A percentile compares a stretch with the other conserved stretches of the same genome.
Conservation (phyloP, 2,113 vertebrate genomes). For the Chascanopsetta lugubris region DNA sequence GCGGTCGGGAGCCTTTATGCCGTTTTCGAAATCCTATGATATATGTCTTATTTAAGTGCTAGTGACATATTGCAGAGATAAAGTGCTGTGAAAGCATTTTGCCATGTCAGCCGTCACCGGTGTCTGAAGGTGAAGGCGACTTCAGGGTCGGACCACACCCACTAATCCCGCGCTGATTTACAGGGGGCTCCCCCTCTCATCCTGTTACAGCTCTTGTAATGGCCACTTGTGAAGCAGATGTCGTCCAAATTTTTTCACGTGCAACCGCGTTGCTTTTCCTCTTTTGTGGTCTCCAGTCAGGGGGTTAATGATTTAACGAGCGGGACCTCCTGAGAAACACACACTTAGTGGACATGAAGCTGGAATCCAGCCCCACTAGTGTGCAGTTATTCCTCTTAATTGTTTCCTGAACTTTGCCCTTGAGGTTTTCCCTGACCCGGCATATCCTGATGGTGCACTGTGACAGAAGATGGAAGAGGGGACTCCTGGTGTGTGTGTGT, state of each 20-base stretch:
- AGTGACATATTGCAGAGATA: conserved; percentile 32
- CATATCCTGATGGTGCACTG: conserved; percentile 62
- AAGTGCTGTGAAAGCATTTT: conserved; percentile 47
- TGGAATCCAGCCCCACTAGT: conserved; percentile 43
- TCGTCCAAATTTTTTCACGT: conserved; percentile 40
- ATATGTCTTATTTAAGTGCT: conserved; percentile 46
- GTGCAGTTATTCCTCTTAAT: conserved; percentile 75
- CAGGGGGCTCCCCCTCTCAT: conserved; percentile 29
- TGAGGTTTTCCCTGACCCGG: conserved; percentile 64
- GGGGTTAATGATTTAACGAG: conserved; percentile 73
- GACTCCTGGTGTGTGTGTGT: neutral
- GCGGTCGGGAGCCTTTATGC: neutral
- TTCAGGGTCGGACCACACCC: conserved; percentile 55
- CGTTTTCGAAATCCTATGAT: conserved; percentile 16
- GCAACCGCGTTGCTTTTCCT: conserved; percentile 44
- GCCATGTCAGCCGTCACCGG: conserved; percentile 7
- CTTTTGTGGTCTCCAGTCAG: conserved; percentile 44
- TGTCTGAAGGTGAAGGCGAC: conserved; percentile 58
- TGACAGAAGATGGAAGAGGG: conserved; percentile 60
- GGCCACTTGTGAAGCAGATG: conserved; percentile 47
- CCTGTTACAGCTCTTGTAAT: conserved; percentile 39
- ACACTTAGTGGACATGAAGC: conserved; percentile 46
- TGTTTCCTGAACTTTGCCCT: conserved; percentile 82
- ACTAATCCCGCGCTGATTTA: conserved; percentile 49
- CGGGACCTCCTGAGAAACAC: conserved; percentile 61